Evolutionary conservation across 1,140 invertebrate genomes (phyloP).

Genomic region (Cheumatopsyche charites): DNA sequence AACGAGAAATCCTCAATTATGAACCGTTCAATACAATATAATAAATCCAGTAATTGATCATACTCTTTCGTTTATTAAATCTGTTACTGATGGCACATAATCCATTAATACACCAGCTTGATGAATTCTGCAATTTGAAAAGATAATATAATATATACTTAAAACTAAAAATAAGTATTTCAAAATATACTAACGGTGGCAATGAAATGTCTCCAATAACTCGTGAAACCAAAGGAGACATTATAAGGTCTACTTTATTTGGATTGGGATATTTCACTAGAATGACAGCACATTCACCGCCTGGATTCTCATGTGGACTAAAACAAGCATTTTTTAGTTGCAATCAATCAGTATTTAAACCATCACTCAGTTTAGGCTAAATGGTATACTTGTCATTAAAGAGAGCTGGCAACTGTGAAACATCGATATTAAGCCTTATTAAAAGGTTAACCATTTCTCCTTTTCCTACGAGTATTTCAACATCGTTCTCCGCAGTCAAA

Average conservation of each 20-base stretch:
- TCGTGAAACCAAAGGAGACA: constrained; percentile 58
- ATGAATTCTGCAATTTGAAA: constrained; percentile 55
- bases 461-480: constrained; percentile 58
- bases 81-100: constrained; percentile 63
- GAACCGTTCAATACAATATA: background rate
- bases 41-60: background rate
- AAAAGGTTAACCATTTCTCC: constrained; percentile 58
- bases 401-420: constrained; percentile 55
- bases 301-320: constrained; percentile 57
- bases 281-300: constrained; percentile 57
- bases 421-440: constrained; percentile 58
- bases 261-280: constrained; percentile 59
- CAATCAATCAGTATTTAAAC: too few species aligned
- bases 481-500: constrained; percentile 55
- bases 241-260: constrained; percentile 58
- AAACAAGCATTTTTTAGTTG: constrained; percentile 43
- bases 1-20: constrained; percentile 8
- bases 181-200: constrained; percentile 52
- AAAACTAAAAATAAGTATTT: background rate
- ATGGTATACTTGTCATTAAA: constrained; percentile 55
- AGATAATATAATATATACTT: constrained; percentile 38
- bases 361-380: background rate
- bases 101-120: constrained; percentile 58
- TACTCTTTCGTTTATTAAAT: constrained; percentile 62
- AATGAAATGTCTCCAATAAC: constrained; percentile 56